These are phyloP conservation scores for Todiramphus saurophagus DNA, from an alignment of 2,113 vertebrate genomes.

Conservation along the genomic window DNA sequence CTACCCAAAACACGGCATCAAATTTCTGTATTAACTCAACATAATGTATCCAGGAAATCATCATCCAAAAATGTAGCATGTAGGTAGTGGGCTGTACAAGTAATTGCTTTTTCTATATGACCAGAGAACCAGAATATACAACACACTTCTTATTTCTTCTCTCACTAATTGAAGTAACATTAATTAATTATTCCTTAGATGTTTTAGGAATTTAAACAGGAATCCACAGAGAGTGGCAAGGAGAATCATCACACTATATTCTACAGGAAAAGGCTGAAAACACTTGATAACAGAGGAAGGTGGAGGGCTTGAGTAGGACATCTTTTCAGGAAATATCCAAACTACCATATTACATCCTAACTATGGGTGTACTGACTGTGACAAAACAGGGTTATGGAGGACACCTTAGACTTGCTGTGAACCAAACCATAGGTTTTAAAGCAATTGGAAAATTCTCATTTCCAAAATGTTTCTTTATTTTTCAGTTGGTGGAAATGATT, in stretches of 20 bases:
- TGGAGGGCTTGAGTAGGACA: not conserved
- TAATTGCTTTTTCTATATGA: not conserved
- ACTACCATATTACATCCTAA: not conserved
- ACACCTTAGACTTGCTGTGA: not conserved
- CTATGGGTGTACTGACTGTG: not conserved
- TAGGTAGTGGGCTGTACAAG: not conserved
- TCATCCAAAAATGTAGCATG: slow-evolving; percentile 23
- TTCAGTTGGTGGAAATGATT: not conserved
- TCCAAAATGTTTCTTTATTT: not conserved
- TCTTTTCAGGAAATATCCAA: not conserved
- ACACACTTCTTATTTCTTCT: not conserved
- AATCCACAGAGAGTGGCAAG: not conserved
- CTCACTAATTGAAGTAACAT: not conserved
- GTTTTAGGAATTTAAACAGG: not conserved
- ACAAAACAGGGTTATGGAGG: not conserved
- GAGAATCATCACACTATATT: not conserved
- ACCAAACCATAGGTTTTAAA: not conserved
- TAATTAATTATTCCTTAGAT: not conserved
- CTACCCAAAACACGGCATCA: not conserved
- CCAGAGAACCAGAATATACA: not conserved
- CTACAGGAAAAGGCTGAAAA: not conserved
- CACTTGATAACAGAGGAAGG: not conserved
- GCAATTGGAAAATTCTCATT: not conserved
- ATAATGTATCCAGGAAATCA: slow-evolving; percentile 30
- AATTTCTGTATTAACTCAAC: slow-evolving; percentile 10